Percentiles rank a stretch among this genome's conserved stretches.
These are phyloP conservation scores for Cisticola juncidis DNA, from an alignment of 2,113 vertebrate genomes.

Conservation along the genomic window DNA sequence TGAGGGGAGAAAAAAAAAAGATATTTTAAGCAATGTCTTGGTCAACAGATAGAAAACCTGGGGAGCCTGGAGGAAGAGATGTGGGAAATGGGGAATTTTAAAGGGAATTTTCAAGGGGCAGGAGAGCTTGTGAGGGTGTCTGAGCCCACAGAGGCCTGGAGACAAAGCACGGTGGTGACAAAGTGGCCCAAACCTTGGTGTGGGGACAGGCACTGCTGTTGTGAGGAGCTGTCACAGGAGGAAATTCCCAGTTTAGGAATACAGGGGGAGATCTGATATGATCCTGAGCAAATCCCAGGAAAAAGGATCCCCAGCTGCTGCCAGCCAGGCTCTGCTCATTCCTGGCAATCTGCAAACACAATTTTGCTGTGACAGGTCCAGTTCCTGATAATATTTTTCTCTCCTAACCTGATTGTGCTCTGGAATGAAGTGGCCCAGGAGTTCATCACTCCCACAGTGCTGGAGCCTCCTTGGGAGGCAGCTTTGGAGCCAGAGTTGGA, in stretches of 20 bases:
- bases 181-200: neutral
- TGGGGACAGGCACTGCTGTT: neutral
- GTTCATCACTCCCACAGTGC: neutral
- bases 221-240: accelerated
- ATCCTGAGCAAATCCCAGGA: neutral
- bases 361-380: neutral
- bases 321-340: neutral
- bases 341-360: neutral
- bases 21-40: neutral
- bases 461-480: neutral
- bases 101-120: neutral
- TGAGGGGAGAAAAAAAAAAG: accelerated
- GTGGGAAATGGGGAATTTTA: neutral
- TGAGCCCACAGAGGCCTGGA: neutral
- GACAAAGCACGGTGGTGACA: neutral
- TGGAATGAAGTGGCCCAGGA: neutral
- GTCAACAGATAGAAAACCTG: neutral
- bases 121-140: neutral
- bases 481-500: neutral
- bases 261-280: neutral
- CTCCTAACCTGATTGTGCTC: neutral
- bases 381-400: neutral
- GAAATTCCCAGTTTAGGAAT: neutral
- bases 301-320: neutral
- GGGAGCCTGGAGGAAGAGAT: neutral